A percentile compares a stretch with the other conserved stretches of the same genome.
phyloP scores from a whole-genome alignment of 2,113 vertebrate species.

The Shinisaurus crocodilurus region DNA sequence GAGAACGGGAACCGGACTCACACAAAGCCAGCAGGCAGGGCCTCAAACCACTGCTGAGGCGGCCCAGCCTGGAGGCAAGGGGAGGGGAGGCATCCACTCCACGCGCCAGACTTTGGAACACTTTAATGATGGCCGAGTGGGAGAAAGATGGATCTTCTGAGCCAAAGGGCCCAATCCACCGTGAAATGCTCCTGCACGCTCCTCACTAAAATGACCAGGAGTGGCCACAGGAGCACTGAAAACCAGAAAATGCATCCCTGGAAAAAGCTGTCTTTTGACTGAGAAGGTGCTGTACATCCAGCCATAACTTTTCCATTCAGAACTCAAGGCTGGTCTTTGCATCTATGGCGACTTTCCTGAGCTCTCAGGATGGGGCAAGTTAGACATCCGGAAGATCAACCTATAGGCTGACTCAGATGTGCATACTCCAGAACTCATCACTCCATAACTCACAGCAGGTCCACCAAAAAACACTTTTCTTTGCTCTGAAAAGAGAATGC shows the following conservation, averaged over 20 bases:
- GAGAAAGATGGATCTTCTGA: not conserved
- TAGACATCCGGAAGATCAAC: not conserved
- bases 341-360: not conserved
- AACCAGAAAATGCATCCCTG: not conserved
- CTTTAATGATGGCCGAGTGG: not conserved
- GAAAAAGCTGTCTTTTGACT: not conserved
- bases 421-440: not conserved
- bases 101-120: not conserved
- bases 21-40: too few species aligned
- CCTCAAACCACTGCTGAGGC: too few species aligned
- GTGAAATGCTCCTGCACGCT: not conserved
- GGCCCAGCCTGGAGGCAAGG: too few species aligned
- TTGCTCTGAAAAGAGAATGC: too few species aligned
- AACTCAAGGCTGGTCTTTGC: not conserved
- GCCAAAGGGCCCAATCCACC: not conserved
- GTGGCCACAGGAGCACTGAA: too few species aligned
- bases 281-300: not conserved
- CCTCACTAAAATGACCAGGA: not conserved
- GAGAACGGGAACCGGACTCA: not conserved
- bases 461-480: not conserved
- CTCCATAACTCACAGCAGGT: not conserved
- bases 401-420: not conserved
- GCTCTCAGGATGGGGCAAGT: not conserved
- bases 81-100: not conserved
- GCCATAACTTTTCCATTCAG: not conserved